Evolutionary conservation across 1,140 invertebrate genomes (phyloP).

Genomic region (Cylas formicarius): DNA sequence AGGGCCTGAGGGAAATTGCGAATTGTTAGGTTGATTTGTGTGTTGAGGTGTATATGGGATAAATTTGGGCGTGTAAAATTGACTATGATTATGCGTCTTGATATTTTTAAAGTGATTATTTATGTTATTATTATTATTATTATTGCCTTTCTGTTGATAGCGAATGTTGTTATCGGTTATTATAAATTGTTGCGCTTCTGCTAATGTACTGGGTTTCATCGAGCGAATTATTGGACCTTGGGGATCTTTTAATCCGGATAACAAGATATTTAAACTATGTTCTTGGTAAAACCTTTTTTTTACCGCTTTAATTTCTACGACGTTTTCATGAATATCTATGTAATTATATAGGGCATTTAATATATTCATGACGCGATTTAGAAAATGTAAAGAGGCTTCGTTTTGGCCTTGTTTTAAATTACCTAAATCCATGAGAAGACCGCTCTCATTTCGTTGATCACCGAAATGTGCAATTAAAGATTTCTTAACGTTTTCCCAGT

Average conservation of each 20-base stretch:
- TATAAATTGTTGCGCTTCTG: not conserved
- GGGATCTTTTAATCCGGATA: not conserved
- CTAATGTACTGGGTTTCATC: not conserved
- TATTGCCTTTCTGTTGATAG: not conserved
- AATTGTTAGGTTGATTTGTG: too few species aligned
- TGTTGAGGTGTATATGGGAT: too few species aligned
- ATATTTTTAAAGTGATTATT: too few species aligned
- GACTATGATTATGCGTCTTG: too few species aligned
- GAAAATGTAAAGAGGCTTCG: not conserved
- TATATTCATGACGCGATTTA: not conserved
- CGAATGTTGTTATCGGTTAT: not conserved
- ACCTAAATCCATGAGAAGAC: not conserved
- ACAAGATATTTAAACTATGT: not conserved
- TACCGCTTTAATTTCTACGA: not conserved
- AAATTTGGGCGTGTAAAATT: too few species aligned
- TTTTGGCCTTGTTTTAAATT: not conserved
- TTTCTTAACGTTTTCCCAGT: too few species aligned
- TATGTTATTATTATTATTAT: too few species aligned
- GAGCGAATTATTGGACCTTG: not conserved
- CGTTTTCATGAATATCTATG: not conserved
- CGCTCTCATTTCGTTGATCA: not conserved
- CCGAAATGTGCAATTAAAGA: too few species aligned
- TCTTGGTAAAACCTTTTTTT: not conserved
- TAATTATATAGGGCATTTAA: constrained; percentile 2
- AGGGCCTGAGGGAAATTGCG: too few species aligned